phyloP scores from a whole-genome alignment of 2,888 invertebrate species.

The Gastracanthus pulcherrimus region DNA sequence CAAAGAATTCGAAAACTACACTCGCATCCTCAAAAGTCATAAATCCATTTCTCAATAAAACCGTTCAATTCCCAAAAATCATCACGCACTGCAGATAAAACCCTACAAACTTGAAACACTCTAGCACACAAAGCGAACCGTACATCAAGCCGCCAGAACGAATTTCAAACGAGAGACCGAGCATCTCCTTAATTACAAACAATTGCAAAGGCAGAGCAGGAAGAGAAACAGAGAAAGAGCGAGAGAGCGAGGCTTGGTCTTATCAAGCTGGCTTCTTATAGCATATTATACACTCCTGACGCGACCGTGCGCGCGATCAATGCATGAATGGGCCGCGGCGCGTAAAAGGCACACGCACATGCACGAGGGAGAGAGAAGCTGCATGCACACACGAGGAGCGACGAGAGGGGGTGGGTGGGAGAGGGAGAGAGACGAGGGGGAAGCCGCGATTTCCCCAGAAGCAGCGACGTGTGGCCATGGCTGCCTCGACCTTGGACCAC shows the following conservation, averaged over 20 bases:
- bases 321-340: constrained; percentile 73
- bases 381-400: neutral
- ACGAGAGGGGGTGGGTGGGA: no score
- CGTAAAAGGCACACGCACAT: constrained; percentile 61
- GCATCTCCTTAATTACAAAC: constrained; percentile 35
- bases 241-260: neutral
- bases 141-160: neutral
- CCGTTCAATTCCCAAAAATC: no score
- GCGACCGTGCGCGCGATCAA: constrained; percentile 70
- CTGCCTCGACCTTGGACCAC: constrained; percentile 2
- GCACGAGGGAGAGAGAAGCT: constrained; percentile 47
- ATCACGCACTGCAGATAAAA: no score
- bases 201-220: neutral
- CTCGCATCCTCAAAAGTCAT: no score
- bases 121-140: no score
- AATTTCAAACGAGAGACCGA: neutral
- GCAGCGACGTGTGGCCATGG: constrained; percentile 8
- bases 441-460: constrained; percentile 27
- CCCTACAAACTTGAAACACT: no score
- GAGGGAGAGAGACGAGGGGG: neutral
- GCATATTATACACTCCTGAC: neutral
- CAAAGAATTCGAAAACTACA: no score
- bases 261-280: constrained; percentile 27
- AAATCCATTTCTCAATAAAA: no score
- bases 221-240: neutral